Evolutionary conservation across 2,888 invertebrate genomes (phyloP).

Genomic region (Platerodrilus igneus): DNA sequence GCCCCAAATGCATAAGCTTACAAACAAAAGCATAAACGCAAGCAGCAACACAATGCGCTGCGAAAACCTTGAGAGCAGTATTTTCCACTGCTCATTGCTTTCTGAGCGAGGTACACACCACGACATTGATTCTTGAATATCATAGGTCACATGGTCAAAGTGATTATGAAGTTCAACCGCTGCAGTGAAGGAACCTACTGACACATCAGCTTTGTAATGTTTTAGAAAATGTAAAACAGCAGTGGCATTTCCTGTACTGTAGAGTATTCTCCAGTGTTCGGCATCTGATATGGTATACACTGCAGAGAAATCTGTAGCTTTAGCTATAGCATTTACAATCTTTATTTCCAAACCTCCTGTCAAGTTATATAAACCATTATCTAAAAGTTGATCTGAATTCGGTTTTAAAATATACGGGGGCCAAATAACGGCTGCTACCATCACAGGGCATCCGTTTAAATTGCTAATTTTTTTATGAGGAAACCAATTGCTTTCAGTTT

Average conservation of each 20-base stretch:
- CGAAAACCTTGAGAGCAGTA: conserved; percentile 21
- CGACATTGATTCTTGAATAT: conserved; percentile 36
- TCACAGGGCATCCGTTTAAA: conserved; percentile 37
- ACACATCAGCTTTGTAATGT: conserved; percentile 34
- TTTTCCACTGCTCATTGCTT: conserved; percentile 27
- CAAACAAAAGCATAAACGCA: conserved; percentile 11
- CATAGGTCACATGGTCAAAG: conserved; percentile 38
- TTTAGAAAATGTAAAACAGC: conserved; percentile 33
- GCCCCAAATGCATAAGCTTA: conserved; percentile 13
- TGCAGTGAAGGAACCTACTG: conserved; percentile 39
- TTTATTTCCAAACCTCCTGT: conserved; percentile 33
- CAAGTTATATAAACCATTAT: conserved; percentile 13
- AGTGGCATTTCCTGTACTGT: conserved; percentile 29
- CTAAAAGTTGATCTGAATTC: no score
- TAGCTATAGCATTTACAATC: conserved; percentile 32
- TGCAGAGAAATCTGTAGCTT: conserved; percentile 32
- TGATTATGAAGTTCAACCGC: conserved; percentile 29
- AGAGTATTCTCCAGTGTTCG: conserved; percentile 30
- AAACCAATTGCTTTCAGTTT: no score
- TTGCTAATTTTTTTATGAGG: conserved; percentile 34
- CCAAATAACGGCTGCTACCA: conserved; percentile 35
- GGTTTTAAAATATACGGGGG: conserved; percentile 38
- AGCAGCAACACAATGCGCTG: conserved; percentile 20
- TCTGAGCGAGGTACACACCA: conserved; percentile 41
- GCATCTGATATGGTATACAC: conserved; percentile 24